A percentile compares a stretch with the other conserved stretches of the same genome.
Conservation (phyloP, 2,113 vertebrate species). For the Psettodes erumei region DNA sequence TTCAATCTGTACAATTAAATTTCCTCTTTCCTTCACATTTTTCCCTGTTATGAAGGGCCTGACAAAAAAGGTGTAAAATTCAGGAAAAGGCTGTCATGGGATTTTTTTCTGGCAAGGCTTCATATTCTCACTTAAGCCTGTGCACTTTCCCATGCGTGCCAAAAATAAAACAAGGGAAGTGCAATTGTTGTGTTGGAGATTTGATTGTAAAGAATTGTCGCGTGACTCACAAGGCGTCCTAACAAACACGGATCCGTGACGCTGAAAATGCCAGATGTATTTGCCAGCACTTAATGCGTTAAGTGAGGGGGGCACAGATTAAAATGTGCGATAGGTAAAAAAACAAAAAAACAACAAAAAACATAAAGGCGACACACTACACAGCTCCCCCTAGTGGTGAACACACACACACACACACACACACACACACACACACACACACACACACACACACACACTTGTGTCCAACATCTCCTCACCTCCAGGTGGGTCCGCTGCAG, state of each 20-base stretch:
- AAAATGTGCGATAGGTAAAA: slow-evolving; percentile 14
- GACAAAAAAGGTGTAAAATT: slow-evolving; percentile 96
- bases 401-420: too few species aligned
- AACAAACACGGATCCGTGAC: slow-evolving; percentile 49
- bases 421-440: too few species aligned
- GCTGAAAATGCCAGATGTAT: slow-evolving; percentile 36
- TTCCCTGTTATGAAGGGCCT: slow-evolving; percentile 90
- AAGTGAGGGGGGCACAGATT: slow-evolving; percentile 19
- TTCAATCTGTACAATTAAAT: slow-evolving; percentile 73
- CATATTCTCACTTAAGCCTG: slow-evolving; percentile 89
- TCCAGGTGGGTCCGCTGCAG: slow-evolving; percentile 85
- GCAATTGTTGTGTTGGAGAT: slow-evolving; percentile 95
- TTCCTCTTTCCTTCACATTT: slow-evolving; percentile 93
- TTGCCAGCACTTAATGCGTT: slow-evolving; percentile 20
- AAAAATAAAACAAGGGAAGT: slow-evolving; percentile 99
- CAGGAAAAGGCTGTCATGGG: slow-evolving; percentile 94
- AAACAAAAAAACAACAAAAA: slow-evolving; percentile 10
- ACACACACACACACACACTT: too few species aligned
- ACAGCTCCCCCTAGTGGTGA: slow-evolving; percentile 72
- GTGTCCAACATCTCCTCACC: slow-evolving; percentile 80
- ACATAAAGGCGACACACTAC: neutral
- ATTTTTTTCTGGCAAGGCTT: slow-evolving; percentile 88
- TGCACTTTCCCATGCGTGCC: slow-evolving; percentile 98
- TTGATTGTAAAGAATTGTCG: slow-evolving; percentile 80
- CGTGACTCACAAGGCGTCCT: slow-evolving; percentile 69